A percentile compares a stretch with the other conserved stretches of the same genome.
Evolutionary conservation across 2,888 invertebrate species (phyloP).

Genomic region (Dioctria linearis): DNA sequence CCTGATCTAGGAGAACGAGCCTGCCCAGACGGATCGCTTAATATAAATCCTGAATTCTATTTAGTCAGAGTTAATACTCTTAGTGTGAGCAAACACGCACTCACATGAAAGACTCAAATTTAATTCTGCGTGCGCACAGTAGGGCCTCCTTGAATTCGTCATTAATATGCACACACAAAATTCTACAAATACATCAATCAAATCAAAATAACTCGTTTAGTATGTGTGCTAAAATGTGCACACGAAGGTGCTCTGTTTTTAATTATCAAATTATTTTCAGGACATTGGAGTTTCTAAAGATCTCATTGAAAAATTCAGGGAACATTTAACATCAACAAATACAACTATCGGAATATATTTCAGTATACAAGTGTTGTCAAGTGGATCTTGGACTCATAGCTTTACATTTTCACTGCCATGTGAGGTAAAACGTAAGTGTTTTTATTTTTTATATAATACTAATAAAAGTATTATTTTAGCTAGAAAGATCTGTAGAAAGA

Average conservation of each 20-base stretch:
- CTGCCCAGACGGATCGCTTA: too few relatives aligned
- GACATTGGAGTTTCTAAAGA: conserved; percentile 99
- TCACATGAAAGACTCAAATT: too few relatives aligned
- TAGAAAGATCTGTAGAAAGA: conserved; percentile 93
- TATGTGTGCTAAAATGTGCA: too few relatives aligned
- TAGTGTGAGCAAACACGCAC: too few relatives aligned
- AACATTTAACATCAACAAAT: conserved; percentile 80
- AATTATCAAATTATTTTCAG: conserved; percentile 61
- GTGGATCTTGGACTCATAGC: conserved; percentile 99
- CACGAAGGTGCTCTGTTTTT: conserved; percentile 56
- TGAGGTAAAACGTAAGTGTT: conserved; percentile 71
- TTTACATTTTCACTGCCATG: conserved; percentile 93
- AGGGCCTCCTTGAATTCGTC: too few relatives aligned
- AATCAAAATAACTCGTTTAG: not conserved
- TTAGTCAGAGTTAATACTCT: too few relatives aligned
- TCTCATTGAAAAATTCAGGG: conserved; percentile 94
- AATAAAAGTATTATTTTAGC: conserved; percentile 72
- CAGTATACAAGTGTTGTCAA: conserved; percentile 96
- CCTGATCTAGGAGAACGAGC: too few relatives aligned
- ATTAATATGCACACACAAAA: too few relatives aligned
- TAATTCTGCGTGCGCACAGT: too few relatives aligned
- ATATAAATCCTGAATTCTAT: too few relatives aligned
- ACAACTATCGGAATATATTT: conserved; percentile 86
- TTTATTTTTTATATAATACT: conserved; percentile 56
- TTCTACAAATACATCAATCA: too few relatives aligned